Conservation (phyloP, 2,888 invertebrate species). For the Lycocerus yunnanus region DNA sequence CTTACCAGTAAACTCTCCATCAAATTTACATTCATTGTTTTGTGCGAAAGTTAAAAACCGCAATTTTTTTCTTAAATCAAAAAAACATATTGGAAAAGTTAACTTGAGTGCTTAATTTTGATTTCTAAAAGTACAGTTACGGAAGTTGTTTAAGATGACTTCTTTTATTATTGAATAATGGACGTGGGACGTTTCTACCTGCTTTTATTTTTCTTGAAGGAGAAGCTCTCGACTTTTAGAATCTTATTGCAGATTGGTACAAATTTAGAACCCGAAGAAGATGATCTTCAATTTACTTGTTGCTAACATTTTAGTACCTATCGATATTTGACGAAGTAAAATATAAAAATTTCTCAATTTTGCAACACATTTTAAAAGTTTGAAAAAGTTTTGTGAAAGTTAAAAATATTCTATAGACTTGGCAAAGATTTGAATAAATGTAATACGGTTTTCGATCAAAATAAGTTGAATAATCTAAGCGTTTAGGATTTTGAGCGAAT, state of each 20-base stretch:
- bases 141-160: background rate
- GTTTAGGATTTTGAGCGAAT: background rate
- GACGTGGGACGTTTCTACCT: background rate
- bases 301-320: background rate
- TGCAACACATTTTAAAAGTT: background rate
- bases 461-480: background rate
- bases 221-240: background rate
- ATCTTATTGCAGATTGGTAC: background rate
- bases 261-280: background rate
- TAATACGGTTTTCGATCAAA: background rate
- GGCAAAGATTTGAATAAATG: background rate
- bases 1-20: background rate
- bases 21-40: background rate
- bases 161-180: background rate
- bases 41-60: background rate
- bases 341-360: background rate
- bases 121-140: background rate
- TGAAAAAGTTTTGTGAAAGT: background rate
- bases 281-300: too few relatives aligned
- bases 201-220: background rate
- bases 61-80: background rate
- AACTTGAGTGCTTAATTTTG: background rate
- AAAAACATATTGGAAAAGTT: background rate
- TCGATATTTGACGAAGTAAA: background rate
- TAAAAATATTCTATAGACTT: background rate